These are phyloP conservation scores for Iguana delicatissima DNA, from an alignment of 2,797 vertebrate genomes.

Conservation along the genomic window DNA sequence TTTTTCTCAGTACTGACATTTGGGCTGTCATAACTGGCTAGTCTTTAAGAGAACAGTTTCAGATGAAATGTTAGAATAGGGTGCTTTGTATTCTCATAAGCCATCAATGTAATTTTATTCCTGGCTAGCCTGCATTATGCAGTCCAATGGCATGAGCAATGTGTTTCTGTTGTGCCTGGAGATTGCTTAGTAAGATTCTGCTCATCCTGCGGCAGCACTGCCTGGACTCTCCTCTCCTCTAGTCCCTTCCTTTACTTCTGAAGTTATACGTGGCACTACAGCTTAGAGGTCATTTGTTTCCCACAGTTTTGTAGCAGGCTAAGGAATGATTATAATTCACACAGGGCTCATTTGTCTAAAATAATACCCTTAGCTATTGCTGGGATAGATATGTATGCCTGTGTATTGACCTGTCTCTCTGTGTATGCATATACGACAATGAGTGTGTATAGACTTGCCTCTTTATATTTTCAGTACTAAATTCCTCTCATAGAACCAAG, in stretches of 20 bases:
- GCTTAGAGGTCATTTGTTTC: constrained; percentile 85
- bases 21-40: background rate
- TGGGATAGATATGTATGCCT: constrained; percentile 69
- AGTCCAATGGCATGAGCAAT: constrained; percentile 48
- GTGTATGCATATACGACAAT: constrained; percentile 37
- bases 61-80: constrained; percentile 43
- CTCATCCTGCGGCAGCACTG: constrained; percentile 47
- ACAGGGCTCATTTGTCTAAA: constrained; percentile 81
- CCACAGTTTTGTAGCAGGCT: constrained; percentile 83
- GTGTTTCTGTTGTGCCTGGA: constrained; percentile 41
- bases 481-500: background rate
- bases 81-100: constrained; percentile 43
- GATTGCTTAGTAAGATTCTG: constrained; percentile 29
- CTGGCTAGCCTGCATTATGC: constrained; percentile 44
- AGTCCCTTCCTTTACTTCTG: constrained; percentile 74
- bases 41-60: constrained; percentile 26
- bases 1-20: background rate
- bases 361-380: constrained; percentile 80
- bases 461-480: constrained; percentile 62
- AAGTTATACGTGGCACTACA: constrained; percentile 76
- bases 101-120: constrained; percentile 56
- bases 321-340: constrained; percentile 81
- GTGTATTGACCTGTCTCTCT: constrained; percentile 58
- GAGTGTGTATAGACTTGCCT: constrained; percentile 54
- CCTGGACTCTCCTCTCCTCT: constrained; percentile 40